phyloP scores from a whole-genome alignment of 2,113 vertebrate genomes.

The Casuarius casuarius region DNA sequence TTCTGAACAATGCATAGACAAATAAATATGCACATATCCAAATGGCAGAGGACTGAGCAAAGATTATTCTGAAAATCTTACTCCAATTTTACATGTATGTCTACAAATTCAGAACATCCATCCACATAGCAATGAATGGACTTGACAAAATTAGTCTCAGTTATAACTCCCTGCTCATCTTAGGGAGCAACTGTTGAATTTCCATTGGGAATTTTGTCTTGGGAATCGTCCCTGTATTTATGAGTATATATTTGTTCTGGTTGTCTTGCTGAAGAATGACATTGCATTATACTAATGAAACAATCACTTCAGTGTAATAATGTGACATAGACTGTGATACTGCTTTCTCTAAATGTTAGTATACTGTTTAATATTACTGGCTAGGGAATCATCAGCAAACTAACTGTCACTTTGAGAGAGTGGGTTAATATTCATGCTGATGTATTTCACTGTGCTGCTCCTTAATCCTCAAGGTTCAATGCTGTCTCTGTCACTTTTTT shows the following conservation, averaged over 20 bases:
- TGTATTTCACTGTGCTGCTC: neutral
- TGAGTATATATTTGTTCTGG: neutral
- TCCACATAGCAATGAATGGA: neutral
- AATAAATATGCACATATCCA: neutral
- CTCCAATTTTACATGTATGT: neutral
- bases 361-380: neutral
- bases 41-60: neutral
- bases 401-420: neutral
- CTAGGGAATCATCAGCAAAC: neutral
- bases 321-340: neutral
- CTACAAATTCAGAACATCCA: neutral
- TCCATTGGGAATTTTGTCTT: neutral
- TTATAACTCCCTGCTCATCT: neutral
- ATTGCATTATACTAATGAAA: neutral
- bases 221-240: neutral
- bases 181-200: neutral
- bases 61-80: neutral
- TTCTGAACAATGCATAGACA: neutral
- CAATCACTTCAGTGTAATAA: neutral
- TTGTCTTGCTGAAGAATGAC: neutral
- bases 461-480: conserved; percentile 32
- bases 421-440: conserved; percentile 19
- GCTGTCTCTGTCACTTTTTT: neutral
- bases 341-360: neutral
- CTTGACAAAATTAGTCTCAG: neutral